Percentiles rank a stretch among this genome's conserved stretches.
These are phyloP conservation scores for Araneus ventricosus DNA, from an alignment of 1,140 invertebrate genomes.

Conservation along the genomic window DNA sequence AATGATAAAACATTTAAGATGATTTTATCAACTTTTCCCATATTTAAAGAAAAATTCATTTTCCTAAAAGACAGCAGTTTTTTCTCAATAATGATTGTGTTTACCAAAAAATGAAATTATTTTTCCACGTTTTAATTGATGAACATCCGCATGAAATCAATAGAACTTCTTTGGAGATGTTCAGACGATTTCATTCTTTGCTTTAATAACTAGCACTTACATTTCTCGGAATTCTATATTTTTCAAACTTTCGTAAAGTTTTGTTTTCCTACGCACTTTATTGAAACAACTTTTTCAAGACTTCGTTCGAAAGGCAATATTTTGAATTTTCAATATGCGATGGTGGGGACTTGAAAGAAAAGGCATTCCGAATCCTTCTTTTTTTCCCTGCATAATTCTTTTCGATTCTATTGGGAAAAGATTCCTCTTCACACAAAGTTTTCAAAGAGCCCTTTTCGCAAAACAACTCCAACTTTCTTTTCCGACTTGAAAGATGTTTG, in stretches of 20 bases:
- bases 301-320: conserved; percentile 21
- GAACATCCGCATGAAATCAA: background rate
- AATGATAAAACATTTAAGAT: no score
- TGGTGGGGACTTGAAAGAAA: background rate
- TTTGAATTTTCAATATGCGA: conserved; percentile 38
- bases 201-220: background rate
- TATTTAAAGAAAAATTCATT: no score
- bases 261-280: background rate
- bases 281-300: conserved; percentile 17
- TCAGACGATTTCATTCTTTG: background rate
- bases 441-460: background rate
- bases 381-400: background rate
- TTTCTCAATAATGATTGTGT: background rate
- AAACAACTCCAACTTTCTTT: conserved; percentile 29
- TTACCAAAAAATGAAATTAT: background rate
- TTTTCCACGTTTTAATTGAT: background rate
- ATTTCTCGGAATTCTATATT: conserved; percentile 1
- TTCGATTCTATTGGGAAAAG: conserved; percentile 10
- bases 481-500: background rate
- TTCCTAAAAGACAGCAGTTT: background rate
- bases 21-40: no score
- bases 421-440: conserved; percentile 35
- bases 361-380: background rate
- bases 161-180: background rate
- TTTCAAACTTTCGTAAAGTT: background rate